Evolutionary conservation across 2,113 vertebrate genomes (phyloP).

Genomic region (Phalacrocorax brasilianus): DNA sequence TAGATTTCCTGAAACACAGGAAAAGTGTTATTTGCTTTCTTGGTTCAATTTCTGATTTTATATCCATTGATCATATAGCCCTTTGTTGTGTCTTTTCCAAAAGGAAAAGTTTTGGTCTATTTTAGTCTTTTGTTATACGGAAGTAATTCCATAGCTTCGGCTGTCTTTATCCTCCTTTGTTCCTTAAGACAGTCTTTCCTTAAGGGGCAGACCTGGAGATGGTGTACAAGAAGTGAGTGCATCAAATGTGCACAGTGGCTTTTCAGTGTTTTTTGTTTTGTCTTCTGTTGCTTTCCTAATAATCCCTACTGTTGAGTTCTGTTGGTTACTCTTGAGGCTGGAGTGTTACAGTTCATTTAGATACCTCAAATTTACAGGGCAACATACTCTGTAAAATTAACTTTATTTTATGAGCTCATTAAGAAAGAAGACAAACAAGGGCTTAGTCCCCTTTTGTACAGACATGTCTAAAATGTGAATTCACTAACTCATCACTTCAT

Average conservation of each 20-base stretch:
- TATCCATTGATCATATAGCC: not conserved
- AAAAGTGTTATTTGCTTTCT: not conserved
- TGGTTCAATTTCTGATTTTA: not conserved
- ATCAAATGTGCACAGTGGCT: not conserved
- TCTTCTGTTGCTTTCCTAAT: not conserved
- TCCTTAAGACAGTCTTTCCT: not conserved
- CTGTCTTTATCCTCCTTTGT: not conserved
- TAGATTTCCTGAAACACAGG: not conserved
- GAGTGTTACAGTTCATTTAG: not conserved
- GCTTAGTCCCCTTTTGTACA: not conserved
- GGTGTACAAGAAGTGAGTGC: not conserved
- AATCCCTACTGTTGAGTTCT: not conserved
- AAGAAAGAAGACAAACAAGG: not conserved
- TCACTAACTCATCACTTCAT: not conserved
- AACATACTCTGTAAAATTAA: not conserved
- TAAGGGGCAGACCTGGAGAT: not conserved
- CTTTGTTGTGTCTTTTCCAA: not conserved
- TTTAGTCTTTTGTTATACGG: not conserved
- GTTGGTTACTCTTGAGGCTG: not conserved
- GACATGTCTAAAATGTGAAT: not conserved
- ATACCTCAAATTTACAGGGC: not conserved
- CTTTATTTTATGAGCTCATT: not conserved
- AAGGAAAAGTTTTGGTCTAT: not conserved
- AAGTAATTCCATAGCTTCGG: not conserved
- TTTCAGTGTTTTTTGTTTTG: not conserved